Base-by-base conservation (phyloP, 2,113 vertebrate genomes). In the Myrmecobius fasciatus region DNA sequence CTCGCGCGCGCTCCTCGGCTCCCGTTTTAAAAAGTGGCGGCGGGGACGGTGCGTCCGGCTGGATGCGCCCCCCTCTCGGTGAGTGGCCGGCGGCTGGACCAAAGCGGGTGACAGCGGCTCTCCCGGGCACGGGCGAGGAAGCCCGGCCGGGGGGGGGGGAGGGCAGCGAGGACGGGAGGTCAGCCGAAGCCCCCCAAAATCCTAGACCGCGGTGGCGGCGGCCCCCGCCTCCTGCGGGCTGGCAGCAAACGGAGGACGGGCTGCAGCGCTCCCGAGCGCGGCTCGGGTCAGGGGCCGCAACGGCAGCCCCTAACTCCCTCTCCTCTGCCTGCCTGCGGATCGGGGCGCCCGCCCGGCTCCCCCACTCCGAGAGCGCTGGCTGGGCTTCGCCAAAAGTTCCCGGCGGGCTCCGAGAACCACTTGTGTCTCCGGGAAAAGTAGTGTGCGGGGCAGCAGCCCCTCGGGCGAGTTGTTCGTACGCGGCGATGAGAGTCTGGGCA, bases 351-450 rank as follows among this genome's bases (percentile, higher is more conserved):
- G 83, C 91, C 89, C 25, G 46, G 54, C 91, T 88, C 91, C 89
- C 47, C 56, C 52, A 46, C 67, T 52, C 53, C 53, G 60, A 11
- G 54, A 60, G 54, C 54, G 56, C 56, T 51, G 49, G 49, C 49
- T 60, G 28, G 56, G 54, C 31, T 96, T 92, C 94, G 95, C 95
- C 60, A 96, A 96, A 98, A 97, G 96, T 94, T 97, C 96, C 91
- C 91, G 95, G 75, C 53, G 89, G 96, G 95, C 94, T 95, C 46
- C 90, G 52, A 92, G 89, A 1, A 92, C 96, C 47, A 96, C 94
- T 96, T 43, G 97, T 97, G 94, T 92, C 92, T 94, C 92, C 89
- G 28, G 96, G 94, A 97, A 97, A 98, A 96, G 97, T 96, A 92
- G 92, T 9, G 48, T 6, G 60, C 1, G 96, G 94, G 43, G 91